Conservation (phyloP, 2,888 invertebrate species). For the Drosophila trichaetosa region DNA sequence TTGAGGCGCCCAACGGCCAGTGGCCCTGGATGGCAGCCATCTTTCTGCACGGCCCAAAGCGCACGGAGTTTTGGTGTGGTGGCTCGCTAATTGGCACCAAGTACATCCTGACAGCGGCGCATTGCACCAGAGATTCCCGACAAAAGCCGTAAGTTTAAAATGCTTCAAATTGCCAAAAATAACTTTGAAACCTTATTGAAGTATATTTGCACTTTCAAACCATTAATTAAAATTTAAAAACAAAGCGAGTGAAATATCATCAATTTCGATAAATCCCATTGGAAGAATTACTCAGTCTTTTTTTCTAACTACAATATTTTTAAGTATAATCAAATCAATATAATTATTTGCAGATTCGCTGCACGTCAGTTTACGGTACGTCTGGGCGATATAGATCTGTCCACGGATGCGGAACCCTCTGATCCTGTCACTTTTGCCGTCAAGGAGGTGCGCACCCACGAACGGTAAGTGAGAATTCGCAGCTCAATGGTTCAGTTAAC, state of each 20-base stretch:
- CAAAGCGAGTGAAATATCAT: neutral
- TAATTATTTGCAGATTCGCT: constrained; percentile 88
- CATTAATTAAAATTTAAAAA: neutral
- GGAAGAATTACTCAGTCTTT: neutral
- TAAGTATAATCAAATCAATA: neutral
- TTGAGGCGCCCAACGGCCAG: constrained; percentile 92
- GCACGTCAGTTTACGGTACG: constrained; percentile 95
- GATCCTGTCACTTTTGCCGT: constrained; percentile 92
- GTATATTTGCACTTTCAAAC: neutral
- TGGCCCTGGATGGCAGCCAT: constrained; percentile 99
- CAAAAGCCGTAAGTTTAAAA: constrained; percentile 91
- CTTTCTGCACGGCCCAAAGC: constrained; percentile 93
- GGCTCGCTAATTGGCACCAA: constrained; percentile 93
- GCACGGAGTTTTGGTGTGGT: constrained; percentile 97
- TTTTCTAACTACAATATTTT: neutral
- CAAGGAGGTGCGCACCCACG: constrained; percentile 92
- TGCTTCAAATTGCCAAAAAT: neutral
- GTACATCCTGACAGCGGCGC: constrained; percentile 94
- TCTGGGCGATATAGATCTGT: constrained; percentile 94
- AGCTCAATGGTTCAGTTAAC: accelerated
- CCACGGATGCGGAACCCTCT: constrained; percentile 93
- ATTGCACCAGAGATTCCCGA: constrained; percentile 95
- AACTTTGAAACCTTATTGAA: neutral
- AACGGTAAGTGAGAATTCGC: constrained; percentile 82
- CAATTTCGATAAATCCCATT: neutral